These are phyloP conservation scores for Deilephila porcellus DNA, from an alignment of 2,888 invertebrate genomes.

Conservation along the genomic window DNA sequence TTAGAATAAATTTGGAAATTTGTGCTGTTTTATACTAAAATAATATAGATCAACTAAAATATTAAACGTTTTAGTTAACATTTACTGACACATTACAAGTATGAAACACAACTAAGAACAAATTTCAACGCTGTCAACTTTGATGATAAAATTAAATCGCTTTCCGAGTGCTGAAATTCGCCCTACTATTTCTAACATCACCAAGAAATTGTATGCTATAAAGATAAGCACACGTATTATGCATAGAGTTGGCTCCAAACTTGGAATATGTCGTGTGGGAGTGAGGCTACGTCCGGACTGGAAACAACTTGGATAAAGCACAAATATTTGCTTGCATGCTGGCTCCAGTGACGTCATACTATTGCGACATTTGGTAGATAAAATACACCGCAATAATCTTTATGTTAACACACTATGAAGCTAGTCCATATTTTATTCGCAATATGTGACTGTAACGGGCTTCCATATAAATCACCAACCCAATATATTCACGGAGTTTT, in stretches of 20 bases:
- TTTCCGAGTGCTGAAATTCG: background rate
- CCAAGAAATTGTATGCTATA: conserved; percentile 2
- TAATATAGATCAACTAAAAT: background rate
- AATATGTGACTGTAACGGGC: background rate
- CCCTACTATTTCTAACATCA: background rate
- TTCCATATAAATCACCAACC: background rate
- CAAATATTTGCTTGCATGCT: background rate
- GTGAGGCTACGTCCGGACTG: background rate
- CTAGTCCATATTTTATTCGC: background rate
- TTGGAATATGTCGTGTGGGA: conserved; percentile 14
- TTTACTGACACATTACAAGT: background rate
- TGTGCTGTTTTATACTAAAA: background rate
- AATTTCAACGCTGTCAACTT: conserved; percentile 14
- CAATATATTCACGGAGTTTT: background rate
- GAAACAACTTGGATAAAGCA: conserved; percentile 12
- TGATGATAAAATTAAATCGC: conserved; percentile 25
- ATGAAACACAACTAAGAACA: conserved; percentile 8
- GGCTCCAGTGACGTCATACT: background rate
- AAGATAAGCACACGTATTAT: conserved; percentile 20
- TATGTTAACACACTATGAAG: background rate
- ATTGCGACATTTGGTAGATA: background rate
- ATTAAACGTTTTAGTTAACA: background rate
- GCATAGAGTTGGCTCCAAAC: conserved; percentile 14
- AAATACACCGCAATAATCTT: background rate
- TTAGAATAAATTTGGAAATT: too few relatives aligned